phyloP scores from a whole-genome alignment of 2,888 invertebrate species.

The Hemicrepidius hirtus region DNA sequence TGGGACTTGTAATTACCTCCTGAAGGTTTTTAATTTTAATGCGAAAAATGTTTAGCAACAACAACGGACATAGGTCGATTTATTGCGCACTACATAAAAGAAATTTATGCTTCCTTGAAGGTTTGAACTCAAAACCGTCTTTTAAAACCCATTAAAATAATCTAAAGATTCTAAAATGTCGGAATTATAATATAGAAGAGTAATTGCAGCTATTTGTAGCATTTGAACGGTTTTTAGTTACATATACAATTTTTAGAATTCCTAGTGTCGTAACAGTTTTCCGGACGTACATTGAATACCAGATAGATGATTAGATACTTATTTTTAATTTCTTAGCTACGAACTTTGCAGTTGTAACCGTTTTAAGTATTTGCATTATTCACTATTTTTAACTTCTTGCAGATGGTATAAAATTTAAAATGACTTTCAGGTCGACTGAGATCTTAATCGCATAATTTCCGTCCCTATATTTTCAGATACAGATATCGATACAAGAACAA shows the following conservation, averaged over 20 bases:
- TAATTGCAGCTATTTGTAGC: constrained; percentile 21
- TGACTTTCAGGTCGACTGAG: neutral
- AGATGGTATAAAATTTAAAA: neutral
- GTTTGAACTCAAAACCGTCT: constrained; percentile 1
- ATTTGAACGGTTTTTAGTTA: constrained; percentile 10
- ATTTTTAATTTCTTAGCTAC: no score
- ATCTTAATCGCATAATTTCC: no score
- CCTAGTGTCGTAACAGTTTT: constrained; percentile 47
- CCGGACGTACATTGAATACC: constrained; percentile 50
- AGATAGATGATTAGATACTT: constrained; percentile 54
- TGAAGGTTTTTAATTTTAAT: neutral
- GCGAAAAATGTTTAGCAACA: no score
- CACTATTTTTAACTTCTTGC: no score
- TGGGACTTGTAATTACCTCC: neutral
- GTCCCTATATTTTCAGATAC: no score
- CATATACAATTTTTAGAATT: constrained; percentile 1
- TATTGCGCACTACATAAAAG: neutral
- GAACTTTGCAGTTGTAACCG: neutral
- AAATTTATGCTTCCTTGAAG: constrained; percentile 17
- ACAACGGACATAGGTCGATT: no score
- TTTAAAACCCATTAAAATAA: constrained; percentile 19
- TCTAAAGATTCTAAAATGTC: constrained; percentile 3
- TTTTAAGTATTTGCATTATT: neutral
- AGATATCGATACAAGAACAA: no score
- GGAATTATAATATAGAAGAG: neutral